A percentile compares a stretch with the other conserved stretches of the same genome.
Evolutionary conservation across 2,797 vertebrate genomes (phyloP).

Genomic region (Microchirus variegatus): DNA sequence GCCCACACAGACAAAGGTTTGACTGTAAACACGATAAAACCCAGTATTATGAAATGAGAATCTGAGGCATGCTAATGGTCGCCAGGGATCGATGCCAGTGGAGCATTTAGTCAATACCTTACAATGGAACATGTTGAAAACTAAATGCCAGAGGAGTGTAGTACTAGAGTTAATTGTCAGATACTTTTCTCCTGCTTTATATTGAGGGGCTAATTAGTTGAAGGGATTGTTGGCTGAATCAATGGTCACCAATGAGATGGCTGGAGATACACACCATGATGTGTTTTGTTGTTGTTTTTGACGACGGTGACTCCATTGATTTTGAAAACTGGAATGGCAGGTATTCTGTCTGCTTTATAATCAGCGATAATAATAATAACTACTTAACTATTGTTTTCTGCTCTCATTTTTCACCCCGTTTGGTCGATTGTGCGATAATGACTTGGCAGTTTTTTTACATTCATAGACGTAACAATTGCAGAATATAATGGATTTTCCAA

Average conservation of each 20-base stretch:
- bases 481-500: slow-evolving; percentile 21
- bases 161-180: slow-evolving; percentile 70
- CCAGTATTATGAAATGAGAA: slow-evolving; percentile 56
- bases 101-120: slow-evolving; percentile 74
- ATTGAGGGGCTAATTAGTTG: slow-evolving; percentile 72
- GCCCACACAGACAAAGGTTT: slow-evolving; percentile 36
- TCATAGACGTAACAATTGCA: slow-evolving; percentile 5
- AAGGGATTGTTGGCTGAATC: slow-evolving; percentile 55
- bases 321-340: slow-evolving; percentile 34
- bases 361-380: slow-evolving; percentile 20
- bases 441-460: slow-evolving; percentile 10
- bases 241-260: slow-evolving; percentile 44
- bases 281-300: slow-evolving; percentile 12
- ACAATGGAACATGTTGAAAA: slow-evolving; percentile 67
- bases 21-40: slow-evolving; percentile 44
- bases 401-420: slow-evolving; percentile 31
- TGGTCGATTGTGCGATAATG: slow-evolving; percentile 9
- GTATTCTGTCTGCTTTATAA: slow-evolving; percentile 11
- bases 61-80: slow-evolving; percentile 60
- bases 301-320: slow-evolving; percentile 48
- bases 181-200: slow-evolving; percentile 61
- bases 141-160: slow-evolving; percentile 71
- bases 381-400: slow-evolving; percentile 33
- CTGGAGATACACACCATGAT: slow-evolving; percentile 35
- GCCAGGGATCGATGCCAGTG: slow-evolving; percentile 49